Conservation (phyloP, 2,797 vertebrate species). For the Alcedo quadribrachys region DNA sequence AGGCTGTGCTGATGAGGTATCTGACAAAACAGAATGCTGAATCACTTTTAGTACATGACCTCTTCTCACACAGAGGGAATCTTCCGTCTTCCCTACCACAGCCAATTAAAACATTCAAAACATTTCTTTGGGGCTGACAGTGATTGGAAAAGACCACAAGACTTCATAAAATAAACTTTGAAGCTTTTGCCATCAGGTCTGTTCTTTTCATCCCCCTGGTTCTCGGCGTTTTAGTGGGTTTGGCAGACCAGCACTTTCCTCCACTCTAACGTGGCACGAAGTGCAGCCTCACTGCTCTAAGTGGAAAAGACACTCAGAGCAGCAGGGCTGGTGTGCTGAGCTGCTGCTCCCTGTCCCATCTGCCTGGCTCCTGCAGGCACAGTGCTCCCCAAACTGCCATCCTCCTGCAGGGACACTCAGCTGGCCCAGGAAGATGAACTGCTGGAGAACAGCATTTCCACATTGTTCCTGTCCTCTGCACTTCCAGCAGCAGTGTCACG, state of each 20-base stretch:
- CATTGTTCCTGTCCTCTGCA: not conserved
- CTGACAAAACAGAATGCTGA: constrained; percentile 30
- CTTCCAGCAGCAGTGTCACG: not conserved
- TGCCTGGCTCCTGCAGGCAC: not conserved
- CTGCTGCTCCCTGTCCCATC: not conserved
- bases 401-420: not conserved
- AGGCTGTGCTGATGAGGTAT: not conserved
- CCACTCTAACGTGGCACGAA: not conserved
- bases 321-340: not conserved
- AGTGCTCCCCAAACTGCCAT: not conserved
- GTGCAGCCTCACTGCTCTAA: not conserved
- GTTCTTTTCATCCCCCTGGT: not conserved
- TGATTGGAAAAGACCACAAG: not conserved
- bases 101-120: not conserved
- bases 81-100: not conserved
- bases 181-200: not conserved
- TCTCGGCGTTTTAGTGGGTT: not conserved
- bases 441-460: not conserved
- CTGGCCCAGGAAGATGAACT: not conserved
- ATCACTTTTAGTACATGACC: not conserved
- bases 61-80: not conserved
- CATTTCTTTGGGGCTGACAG: not conserved
- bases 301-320: not conserved
- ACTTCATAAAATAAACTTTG: not conserved
- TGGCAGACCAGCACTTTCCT: not conserved